Evolutionary conservation across 2,888 invertebrate genomes (phyloP).

Genomic region (Chelonus formosanus): DNA sequence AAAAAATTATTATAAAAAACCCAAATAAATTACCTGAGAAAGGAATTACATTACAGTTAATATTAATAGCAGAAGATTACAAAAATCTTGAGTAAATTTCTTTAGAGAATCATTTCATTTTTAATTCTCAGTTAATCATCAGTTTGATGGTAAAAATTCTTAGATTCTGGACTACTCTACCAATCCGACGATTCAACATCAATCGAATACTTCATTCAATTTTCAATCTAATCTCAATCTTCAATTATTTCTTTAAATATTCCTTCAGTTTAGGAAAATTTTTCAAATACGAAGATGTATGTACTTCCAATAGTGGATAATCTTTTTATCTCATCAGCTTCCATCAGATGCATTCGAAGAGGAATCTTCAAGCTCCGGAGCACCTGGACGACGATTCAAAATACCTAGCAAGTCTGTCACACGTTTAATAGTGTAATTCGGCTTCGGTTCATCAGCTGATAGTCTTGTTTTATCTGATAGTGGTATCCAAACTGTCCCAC

Average conservation of each 20-base stretch:
- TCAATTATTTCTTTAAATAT: too few relatives aligned
- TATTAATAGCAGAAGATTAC: too few relatives aligned
- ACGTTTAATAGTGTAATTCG: conserved; percentile 74
- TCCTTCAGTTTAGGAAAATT: too few relatives aligned
- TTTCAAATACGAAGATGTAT: conserved; percentile 10
- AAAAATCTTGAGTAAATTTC: too few relatives aligned
- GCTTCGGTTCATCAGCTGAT: conserved; percentile 66
- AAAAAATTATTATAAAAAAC: too few relatives aligned
- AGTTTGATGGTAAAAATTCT: too few relatives aligned
- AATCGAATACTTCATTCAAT: not conserved
- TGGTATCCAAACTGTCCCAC: conserved; percentile 84
- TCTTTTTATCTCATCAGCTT: conserved; percentile 58
- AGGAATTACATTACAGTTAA: too few relatives aligned
- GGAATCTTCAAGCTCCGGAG: conserved; percentile 66
- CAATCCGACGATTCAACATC: not conserved
- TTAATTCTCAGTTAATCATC: too few relatives aligned
- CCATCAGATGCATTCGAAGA: conserved; percentile 66
- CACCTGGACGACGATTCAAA: conserved; percentile 63
- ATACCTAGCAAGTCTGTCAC: conserved; percentile 73
- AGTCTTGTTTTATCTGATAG: conserved; percentile 60
- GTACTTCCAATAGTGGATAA: conserved; percentile 14
- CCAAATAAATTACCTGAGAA: too few relatives aligned
- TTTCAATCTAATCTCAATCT: conserved; percentile 10
- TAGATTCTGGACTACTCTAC: too few relatives aligned
- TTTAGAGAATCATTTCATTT: too few relatives aligned